Percentiles rank a stretch among this genome's conserved stretches.
Evolutionary conservation across 2,113 vertebrate species (phyloP).

Genomic region (Puffinus mauretanicus): DNA sequence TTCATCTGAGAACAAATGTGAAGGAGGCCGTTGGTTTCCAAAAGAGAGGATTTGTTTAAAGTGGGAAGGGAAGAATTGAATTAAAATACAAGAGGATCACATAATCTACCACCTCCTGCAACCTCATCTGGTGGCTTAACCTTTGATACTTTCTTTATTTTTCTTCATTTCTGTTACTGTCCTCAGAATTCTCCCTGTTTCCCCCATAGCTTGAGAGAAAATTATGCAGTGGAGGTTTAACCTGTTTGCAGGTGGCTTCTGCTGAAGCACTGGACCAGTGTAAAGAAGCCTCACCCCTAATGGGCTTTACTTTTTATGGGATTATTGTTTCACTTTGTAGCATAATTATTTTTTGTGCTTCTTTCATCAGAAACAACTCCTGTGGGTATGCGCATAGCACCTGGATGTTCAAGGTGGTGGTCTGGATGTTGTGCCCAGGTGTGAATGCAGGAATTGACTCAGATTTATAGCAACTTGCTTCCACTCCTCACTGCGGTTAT

Average conservation of each 20-base stretch:
- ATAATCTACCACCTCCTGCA: background rate
- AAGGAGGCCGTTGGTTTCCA: background rate
- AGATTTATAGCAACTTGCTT: background rate
- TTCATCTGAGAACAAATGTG: background rate
- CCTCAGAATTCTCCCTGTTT: background rate
- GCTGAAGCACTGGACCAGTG: background rate
- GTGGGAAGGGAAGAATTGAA: background rate
- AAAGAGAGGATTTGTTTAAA: slow-evolving; percentile 14
- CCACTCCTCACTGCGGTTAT: accelerated
- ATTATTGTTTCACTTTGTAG: background rate
- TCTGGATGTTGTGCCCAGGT: background rate
- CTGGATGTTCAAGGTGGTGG: background rate
- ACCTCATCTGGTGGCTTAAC: background rate
- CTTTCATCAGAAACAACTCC: background rate
- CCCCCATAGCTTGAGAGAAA: background rate
- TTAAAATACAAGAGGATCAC: background rate
- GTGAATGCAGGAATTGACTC: background rate
- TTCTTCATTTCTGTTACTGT: background rate
- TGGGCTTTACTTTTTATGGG: background rate
- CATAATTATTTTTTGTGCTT: background rate
- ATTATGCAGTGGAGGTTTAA: background rate
- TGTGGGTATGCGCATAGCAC: background rate
- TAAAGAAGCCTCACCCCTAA: background rate
- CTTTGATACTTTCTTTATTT: slow-evolving; percentile 26
- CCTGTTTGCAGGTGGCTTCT: background rate